These are phyloP conservation scores for Synergus itoensis DNA, from an alignment of 2,888 invertebrate genomes.

Conservation along the genomic window DNA sequence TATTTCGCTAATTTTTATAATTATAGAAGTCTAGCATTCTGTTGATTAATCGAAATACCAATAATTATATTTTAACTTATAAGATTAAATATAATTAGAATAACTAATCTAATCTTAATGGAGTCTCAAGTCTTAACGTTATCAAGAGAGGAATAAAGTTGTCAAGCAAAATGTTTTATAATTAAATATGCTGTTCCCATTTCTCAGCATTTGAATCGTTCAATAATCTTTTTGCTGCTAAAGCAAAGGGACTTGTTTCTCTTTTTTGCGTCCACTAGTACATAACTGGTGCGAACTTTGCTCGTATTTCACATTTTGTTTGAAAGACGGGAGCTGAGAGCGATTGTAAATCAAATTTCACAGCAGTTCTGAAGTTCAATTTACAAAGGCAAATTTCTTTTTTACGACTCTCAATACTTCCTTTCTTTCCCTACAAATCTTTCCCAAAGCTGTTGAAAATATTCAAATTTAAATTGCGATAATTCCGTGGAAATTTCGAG, in stretches of 20 bases:
- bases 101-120: not conserved
- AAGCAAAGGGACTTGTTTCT: constrained; percentile 5
- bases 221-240: constrained; percentile 23
- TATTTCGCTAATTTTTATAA: not conserved
- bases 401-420: constrained; percentile 20
- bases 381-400: constrained; percentile 58
- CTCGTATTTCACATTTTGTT: constrained; percentile 41
- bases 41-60: not conserved
- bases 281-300: constrained; percentile 34
- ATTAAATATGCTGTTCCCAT: constrained; percentile 32
- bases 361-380: constrained; percentile 54
- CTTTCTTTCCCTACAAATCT: constrained; percentile 42
- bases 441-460: constrained; percentile 30
- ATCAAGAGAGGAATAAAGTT: not conserved
- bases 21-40: not conserved
- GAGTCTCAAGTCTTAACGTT: not conserved
- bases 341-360: constrained; percentile 58
- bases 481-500: not conserved
- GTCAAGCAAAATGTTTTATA: constrained; percentile 6
- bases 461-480: not conserved
- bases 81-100: constrained; percentile 17
- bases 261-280: constrained; percentile 8
- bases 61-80: no score
- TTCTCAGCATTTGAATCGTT: constrained; percentile 3
- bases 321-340: constrained; percentile 50